Conservation (phyloP, 2,888 invertebrate genomes). For the Uropetala carovei region DNA sequence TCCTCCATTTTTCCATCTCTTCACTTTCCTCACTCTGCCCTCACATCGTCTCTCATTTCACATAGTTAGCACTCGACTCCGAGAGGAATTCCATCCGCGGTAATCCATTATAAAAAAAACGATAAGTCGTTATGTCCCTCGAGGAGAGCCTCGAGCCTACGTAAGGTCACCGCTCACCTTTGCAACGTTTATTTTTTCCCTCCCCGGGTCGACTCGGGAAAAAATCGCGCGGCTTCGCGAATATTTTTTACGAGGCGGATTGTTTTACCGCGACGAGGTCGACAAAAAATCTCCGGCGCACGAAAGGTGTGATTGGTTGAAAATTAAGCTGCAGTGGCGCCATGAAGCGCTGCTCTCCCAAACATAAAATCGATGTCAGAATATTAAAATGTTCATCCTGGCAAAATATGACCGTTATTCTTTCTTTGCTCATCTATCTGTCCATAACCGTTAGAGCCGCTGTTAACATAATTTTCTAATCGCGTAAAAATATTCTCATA, state of each 20-base stretch:
- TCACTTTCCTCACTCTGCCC: background rate
- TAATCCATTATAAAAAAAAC: slow-evolving; percentile 19
- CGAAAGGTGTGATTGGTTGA: background rate
- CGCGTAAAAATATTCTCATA: no score
- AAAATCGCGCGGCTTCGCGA: background rate
- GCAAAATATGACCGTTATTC: background rate
- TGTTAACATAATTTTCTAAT: no score
- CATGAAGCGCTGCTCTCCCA: background rate
- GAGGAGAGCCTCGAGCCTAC: background rate
- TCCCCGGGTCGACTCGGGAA: background rate
- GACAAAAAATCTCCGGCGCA: background rate
- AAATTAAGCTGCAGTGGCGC: background rate
- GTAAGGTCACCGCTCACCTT: background rate
- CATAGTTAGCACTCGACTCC: background rate
- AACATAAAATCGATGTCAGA: background rate
- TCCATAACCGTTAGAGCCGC: no score
- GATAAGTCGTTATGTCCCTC: background rate
- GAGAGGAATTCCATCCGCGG: background rate
- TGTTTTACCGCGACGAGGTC: background rate
- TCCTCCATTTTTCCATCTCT: no score
- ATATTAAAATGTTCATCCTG: background rate
- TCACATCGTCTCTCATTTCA: background rate
- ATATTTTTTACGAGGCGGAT: background rate
- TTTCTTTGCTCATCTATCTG: background rate
- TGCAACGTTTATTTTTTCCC: background rate